Evolutionary conservation across 2,888 invertebrate genomes (phyloP).

Genomic region (Pherbina coryleti): DNA sequence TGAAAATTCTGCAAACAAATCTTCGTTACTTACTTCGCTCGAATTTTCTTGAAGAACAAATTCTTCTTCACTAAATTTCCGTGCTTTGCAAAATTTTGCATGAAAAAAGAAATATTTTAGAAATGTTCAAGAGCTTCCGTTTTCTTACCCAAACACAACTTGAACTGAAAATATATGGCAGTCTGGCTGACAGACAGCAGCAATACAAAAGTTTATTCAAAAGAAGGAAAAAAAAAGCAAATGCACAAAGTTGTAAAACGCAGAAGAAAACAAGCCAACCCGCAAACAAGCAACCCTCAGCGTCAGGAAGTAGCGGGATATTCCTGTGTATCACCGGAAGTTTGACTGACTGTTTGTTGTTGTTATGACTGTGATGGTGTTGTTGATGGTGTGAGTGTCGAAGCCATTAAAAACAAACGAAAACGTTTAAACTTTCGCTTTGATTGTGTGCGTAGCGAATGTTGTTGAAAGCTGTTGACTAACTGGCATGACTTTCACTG

Average conservation of each 20-base stretch:
- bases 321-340: no score
- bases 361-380: background rate
- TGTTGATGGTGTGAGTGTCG: background rate
- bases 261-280: background rate
- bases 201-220: background rate
- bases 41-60: background rate
- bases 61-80: conserved; percentile 2
- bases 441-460: conserved; percentile 41
- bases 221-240: conserved; percentile 33
- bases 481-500: conserved; percentile 25
- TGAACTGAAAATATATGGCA: background rate
- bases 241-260: background rate
- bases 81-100: background rate
- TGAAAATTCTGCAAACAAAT: conserved; percentile 3
- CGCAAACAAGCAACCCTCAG: no score
- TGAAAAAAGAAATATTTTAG: background rate
- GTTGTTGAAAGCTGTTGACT: conserved; percentile 6
- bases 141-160: background rate
- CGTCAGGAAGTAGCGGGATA: no score
- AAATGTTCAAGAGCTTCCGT: background rate
- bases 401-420: conserved; percentile 52
- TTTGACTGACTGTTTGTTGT: background rate
- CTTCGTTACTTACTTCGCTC: background rate
- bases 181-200: background rate
- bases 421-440: conserved; percentile 49